Base-by-base conservation (phyloP, 2,888 invertebrate species). In the Dynastes tityus region DNA sequence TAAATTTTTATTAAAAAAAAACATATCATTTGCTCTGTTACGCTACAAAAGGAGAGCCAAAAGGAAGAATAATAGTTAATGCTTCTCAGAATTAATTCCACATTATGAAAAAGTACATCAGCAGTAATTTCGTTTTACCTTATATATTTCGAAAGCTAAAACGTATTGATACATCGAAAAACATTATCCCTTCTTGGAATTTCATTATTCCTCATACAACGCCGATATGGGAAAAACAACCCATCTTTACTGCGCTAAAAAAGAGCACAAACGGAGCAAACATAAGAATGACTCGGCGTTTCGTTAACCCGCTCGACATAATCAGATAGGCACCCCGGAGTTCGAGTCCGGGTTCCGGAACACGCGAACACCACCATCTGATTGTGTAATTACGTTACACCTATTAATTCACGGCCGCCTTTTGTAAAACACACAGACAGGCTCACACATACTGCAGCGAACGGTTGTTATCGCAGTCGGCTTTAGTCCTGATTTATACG, bases 301-400 rank as follows among this genome's bases (percentile, higher is more conserved):
- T 80, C 45, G 76, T 78, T 80, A 80, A 82, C 81, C 80, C 76
- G 81, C 79, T 79, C 81, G 80, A 80, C 81, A 79, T 82, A 83
- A 83, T 84, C 84, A 82, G 83, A 83, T 83, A 82, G 81, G 82
- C 79, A 79, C 81, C 83, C 82, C 82, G 83, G 82, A 80, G 81
- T 82, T 82, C 81, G 78, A 82, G 81, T 83, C 83, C 82, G 82
- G 83, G 81, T 76, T 80, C 82, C 83, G 83, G 83, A 82, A 84
- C 84, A 83, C 84, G 83, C 84, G 81, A 83, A 81, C 83, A 76
- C 81, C 82, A 80, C 82, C 82, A 84, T 84, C 84, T 83, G 84
- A 84, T 84, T 84, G 83, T 82, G 83, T 84, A 84, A 84, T 84
- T 84, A 84, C 83, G 82, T 81, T 82, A 82, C 82, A 82, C 80